Base-by-base conservation (phyloP, 2,113 vertebrate genomes). In the Brachyistius frenatus region DNA sequence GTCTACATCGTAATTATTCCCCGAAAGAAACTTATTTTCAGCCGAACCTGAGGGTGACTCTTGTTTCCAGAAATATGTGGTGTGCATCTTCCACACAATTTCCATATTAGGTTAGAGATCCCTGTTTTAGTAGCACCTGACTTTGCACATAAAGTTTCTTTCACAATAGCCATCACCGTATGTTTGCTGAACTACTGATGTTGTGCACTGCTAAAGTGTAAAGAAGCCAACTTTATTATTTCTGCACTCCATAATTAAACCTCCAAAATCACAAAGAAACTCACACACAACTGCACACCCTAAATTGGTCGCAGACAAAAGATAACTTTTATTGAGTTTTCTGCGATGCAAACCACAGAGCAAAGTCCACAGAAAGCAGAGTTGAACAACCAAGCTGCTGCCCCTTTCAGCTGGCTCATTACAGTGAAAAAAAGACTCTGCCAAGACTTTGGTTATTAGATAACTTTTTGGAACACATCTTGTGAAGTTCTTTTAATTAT, bases 401-500 rank as follows among this genome's bases (percentile, higher is more conserved):
- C 56, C 47, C 52, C 41, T 86, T 74, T 85, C 84, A 81, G 66
- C 44, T 60, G 58, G 64, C 78, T 91, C 81, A 86, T 86, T 87
- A 81, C 36, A 37, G 47, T 68, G 73, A 80, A 75, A 79, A 23
- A 81, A 80, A 74, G 49, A 80, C 74, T 67, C 57, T 55, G 66
- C 55, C 76, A 80, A 87, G 69, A 78, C 63, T 70, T 64, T 74
- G 67, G 74, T 23, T 75, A 63, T 80, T 70, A 81, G 65, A 81
- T 76, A 85, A 82, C 69, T 81, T 88, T 86, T 58, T 69, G 56
- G 55, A 87, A 66, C 72, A 74, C 69, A 74, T 84, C 54, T 82
- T 74, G 72, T 49, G 63, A 86, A 73, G 13, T 72, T 50, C 7
- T 76, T 76, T 85, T 86, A 81, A 86, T 89, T 73, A 84, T 89